A percentile compares a stretch with the other conserved stretches of the same genome.
phyloP scores from a whole-genome alignment of 2,113 vertebrate species.

The Labeo catla region DNA sequence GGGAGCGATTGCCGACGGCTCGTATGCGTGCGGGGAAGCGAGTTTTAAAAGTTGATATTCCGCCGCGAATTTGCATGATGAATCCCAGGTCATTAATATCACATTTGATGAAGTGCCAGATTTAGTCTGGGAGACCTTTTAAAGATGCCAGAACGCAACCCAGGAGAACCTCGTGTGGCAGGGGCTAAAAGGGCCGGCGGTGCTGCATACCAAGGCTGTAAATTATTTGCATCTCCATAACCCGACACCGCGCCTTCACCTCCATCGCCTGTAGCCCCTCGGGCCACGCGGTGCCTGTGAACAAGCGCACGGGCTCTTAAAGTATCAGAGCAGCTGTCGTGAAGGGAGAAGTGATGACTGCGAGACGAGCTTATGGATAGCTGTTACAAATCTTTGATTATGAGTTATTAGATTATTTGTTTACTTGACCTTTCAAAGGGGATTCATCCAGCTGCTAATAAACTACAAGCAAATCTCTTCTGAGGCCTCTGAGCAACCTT shows the following conservation, averaged over 20 bases:
- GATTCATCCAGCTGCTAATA: constrained; percentile 23
- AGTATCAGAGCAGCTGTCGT: constrained; percentile 2
- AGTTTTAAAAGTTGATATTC: constrained; percentile 47
- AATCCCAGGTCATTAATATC: constrained; percentile 59
- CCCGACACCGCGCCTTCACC: constrained; percentile 27
- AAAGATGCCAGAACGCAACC: constrained; percentile 37
- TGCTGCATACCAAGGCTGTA: constrained; percentile 41
- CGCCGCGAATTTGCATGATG: constrained; percentile 54
- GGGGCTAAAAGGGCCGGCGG: constrained; percentile 31
- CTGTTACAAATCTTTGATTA: constrained; percentile 52
- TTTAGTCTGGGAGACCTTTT: constrained; percentile 44
- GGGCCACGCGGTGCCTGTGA: constrained; percentile 6
- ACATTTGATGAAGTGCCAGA: constrained; percentile 54
- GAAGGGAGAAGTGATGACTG: constrained; percentile 30
- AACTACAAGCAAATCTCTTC: constrained; percentile 34
- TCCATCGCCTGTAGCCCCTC: constrained; percentile 26
- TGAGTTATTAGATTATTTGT: constrained; percentile 53
- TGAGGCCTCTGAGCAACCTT: constrained; percentile 2
- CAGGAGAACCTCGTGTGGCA: constrained; percentile 20
- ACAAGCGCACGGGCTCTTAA: constrained; percentile 5
- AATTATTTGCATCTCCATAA: constrained; percentile 48
- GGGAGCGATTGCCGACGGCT: constrained; percentile 46
- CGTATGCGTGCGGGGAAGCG: constrained; percentile 24
- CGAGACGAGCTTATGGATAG: constrained; percentile 31
- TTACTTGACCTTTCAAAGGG: constrained; percentile 54